Base-by-base conservation (phyloP, 2,888 invertebrate species). In the Thereva nobilitata region DNA sequence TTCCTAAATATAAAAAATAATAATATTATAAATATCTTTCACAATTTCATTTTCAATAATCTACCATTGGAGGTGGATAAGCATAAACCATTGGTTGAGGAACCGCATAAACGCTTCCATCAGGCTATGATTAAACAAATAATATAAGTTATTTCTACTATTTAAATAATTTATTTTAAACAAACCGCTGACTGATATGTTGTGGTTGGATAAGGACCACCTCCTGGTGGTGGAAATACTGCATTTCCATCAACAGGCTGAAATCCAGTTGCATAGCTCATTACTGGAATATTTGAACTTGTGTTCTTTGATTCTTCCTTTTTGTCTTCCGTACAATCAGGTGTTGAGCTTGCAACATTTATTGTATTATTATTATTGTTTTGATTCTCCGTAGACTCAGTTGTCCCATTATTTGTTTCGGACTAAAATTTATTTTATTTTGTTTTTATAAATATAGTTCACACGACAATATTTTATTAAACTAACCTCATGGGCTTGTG, bases 121-220 rank as follows among this genome's bases (percentile, higher is more conserved):
- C 81, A 73, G 77, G 78, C 81, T 81, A 67, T 6, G 12, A 44
- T 12, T 47, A 41, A 66, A 49, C 12, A 56, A 40, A 40, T 59
- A 68, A 50, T 55, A 57, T 55, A 65, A 40, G 66, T 10, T 38
- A 45, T 47, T 10, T 41, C 37, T 23, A 54, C 52, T 50, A 47
- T 52, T 66, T 57, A 23, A 45, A 40, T 49, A 45, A 47, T 42
- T 49, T 38, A 55, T 54, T 41, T 56, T 45, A 53, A 47, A 3
- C 47, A 34, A 44, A 81, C 81, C 75, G 75, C 80, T 74, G 80
- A 80, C 74, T 81, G 81, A 80, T 81, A 81, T 78, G 80, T 78
- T 68, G 80, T 76, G 67, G 72, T 70, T 71, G 80, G 76, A 71
- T 80, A 79, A 67, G 77, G 77, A 70, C 74, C 75, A 70, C 75